Conservation (phyloP, 2,113 vertebrate genomes). For the Coregonus clupeaformis region DNA sequence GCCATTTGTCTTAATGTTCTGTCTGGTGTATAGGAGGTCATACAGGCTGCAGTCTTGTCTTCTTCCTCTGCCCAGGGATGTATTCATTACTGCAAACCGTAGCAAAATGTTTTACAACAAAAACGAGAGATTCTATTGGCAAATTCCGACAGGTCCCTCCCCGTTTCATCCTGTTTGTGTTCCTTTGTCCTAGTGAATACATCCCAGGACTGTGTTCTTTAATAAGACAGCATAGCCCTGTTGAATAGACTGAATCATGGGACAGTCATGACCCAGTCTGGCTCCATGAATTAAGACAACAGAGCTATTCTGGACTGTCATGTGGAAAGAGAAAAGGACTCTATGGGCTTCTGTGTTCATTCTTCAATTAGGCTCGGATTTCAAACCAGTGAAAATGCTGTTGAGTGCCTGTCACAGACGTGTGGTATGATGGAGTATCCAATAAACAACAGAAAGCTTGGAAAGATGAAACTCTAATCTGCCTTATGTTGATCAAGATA, state of each 20-base stretch:
- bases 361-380: slow-evolving; percentile 33
- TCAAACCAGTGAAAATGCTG: too few relatives aligned
- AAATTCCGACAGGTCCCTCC: too few relatives aligned
- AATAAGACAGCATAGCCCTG: neutral
- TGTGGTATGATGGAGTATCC: neutral
- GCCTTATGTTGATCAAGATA: too few relatives aligned
- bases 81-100: too few relatives aligned
- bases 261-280: slow-evolving; percentile 18
- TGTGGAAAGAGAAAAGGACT: slow-evolving; percentile 18
- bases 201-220: slow-evolving; percentile 6
- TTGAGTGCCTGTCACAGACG: slow-evolving; percentile 3
- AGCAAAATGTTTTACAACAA: too few relatives aligned
- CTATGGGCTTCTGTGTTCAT: slow-evolving; percentile 49
- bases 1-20: neutral
- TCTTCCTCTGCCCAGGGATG: too few relatives aligned
- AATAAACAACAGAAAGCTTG: neutral
- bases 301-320: slow-evolving; percentile 9
- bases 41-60: neutral
- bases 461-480: too few relatives aligned
- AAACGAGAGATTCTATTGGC: too few relatives aligned
- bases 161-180: too few relatives aligned
- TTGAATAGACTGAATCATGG: slow-evolving; percentile 3
- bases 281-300: slow-evolving; percentile 17
- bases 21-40: neutral
- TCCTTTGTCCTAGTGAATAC: too few relatives aligned